These are phyloP conservation scores for Bombyx mori DNA, from an alignment of 1,140 invertebrate species.

Conservation along the genomic window DNA sequence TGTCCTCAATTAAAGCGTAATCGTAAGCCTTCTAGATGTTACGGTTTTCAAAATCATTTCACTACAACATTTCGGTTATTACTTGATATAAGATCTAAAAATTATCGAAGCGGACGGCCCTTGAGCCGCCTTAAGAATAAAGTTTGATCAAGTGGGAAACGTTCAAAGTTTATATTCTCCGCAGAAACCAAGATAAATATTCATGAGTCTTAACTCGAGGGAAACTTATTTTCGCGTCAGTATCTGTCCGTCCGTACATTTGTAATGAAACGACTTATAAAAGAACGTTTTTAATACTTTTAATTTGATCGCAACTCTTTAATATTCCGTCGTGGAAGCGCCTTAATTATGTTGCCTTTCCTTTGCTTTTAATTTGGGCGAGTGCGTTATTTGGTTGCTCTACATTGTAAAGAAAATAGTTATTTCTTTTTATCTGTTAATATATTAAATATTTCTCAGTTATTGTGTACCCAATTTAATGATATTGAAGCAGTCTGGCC, in stretches of 20 bases:
- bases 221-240: conserved; percentile 56
- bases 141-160: conserved; percentile 61
- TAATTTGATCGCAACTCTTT: conserved; percentile 20
- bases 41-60: too few relatives aligned
- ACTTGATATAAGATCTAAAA: too few relatives aligned
- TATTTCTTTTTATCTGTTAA: too few relatives aligned
- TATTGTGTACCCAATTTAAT: too few relatives aligned
- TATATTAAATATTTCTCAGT: too few relatives aligned
- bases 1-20: too few relatives aligned
- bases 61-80: too few relatives aligned
- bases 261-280: conserved; percentile 47
- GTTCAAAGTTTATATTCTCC: conserved; percentile 50
- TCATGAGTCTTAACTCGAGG: conserved; percentile 53
- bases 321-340: conserved; percentile 11
- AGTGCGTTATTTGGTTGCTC: too few relatives aligned
- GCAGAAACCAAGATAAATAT: conserved; percentile 53
- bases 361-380: neutral
- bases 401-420: too few relatives aligned
- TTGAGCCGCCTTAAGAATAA: conserved; percentile 39
- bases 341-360: conserved; percentile 4
- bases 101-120: conserved; percentile 25
- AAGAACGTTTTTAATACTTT: conserved; percentile 35
- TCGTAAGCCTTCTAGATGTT: too few relatives aligned
- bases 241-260: conserved; percentile 44
- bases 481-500: too few relatives aligned